Conservation (phyloP, 2,888 invertebrate genomes). For the Pyralis farinalis region DNA sequence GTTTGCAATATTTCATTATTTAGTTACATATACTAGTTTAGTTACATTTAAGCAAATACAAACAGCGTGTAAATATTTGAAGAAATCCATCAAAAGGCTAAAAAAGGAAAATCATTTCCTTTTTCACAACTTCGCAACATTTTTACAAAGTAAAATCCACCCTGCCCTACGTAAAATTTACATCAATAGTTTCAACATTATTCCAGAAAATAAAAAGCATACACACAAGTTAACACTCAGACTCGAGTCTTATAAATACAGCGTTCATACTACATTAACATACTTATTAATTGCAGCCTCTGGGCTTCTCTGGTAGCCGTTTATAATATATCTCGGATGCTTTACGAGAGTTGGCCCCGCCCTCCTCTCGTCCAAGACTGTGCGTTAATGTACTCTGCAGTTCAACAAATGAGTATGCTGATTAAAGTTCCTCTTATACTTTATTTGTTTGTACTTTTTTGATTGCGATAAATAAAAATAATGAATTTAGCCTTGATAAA, state of each 20-base stretch:
- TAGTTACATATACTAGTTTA: too few relatives aligned
- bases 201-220: neutral
- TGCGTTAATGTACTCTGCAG: conserved; percentile 41
- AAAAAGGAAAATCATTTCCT: too few relatives aligned
- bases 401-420: conserved; percentile 67
- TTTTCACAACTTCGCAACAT: too few relatives aligned
- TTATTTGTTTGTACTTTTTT: conserved; percentile 35
- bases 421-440: conserved; percentile 56
- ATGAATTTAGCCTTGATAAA: neutral
- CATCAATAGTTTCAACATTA: too few relatives aligned
- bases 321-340: conserved; percentile 67
- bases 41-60: too few relatives aligned
- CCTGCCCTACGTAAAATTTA: too few relatives aligned
- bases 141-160: too few relatives aligned
- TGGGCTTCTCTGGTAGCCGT: conserved; percentile 67
- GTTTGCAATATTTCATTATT: too few relatives aligned
- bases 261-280: conserved; percentile 55
- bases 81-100: too few relatives aligned
- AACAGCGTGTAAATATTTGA: too few relatives aligned
- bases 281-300: conserved; percentile 73
- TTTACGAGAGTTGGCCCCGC: conserved; percentile 62
- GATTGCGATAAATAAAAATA: conserved; percentile 7
- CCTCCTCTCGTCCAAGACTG: conserved; percentile 44
- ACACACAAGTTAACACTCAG: neutral
- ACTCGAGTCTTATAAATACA: conserved; percentile 18